Evolutionary conservation across 2,797 vertebrate species (phyloP), one percentile per base, ranked within the genome.

Genomic region (Cossypha niveicapilla): DNA sequence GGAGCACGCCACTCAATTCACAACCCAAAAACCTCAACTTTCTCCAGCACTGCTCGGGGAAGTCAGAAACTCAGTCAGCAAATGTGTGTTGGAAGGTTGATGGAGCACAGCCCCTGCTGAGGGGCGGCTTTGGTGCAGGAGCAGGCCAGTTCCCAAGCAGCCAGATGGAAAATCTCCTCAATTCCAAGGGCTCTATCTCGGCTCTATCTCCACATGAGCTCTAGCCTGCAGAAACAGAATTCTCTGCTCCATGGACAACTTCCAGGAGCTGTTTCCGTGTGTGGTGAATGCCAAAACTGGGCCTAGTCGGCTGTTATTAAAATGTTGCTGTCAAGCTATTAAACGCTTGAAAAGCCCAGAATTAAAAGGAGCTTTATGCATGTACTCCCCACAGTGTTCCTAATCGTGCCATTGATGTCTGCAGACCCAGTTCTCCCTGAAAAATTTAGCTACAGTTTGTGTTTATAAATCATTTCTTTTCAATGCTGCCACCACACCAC

Each of bases 231-330:
- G 96, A 96, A 95, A 97, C 12, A 1, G 92, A 97, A 96, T 95
- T 97, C 88, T 4, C 85, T 89, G 72, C 60, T 83, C 93, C 85
- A 30, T 96, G 96, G 96, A 93, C 60, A 24, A 75, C 83, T 94
- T 96, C 96, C 96, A 97, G 96, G 37, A 96, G 86, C 86, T 93
- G 79, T 94, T 97, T 96, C 94, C 91, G 39, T 93, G 88, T 90
- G 85, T 53, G 3, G 41, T 79, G 88, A 90, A 91, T 96, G 95
- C 96, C 96, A 97, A 94, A 96, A 76, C 90, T 71, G 92, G 94
- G 93, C 94, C 96, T 95, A 95, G 80, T 96, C 78, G 88, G 77
- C 93, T 97, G 95, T 96, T 96, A 97, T 97, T 96, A 97, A 97
- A 97, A 96, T 93, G 96, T 94, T 96, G 89, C 88, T 97, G 94